Conservation (phyloP, 1,140 invertebrate species). For the Eurosta solidaginis region DNA sequence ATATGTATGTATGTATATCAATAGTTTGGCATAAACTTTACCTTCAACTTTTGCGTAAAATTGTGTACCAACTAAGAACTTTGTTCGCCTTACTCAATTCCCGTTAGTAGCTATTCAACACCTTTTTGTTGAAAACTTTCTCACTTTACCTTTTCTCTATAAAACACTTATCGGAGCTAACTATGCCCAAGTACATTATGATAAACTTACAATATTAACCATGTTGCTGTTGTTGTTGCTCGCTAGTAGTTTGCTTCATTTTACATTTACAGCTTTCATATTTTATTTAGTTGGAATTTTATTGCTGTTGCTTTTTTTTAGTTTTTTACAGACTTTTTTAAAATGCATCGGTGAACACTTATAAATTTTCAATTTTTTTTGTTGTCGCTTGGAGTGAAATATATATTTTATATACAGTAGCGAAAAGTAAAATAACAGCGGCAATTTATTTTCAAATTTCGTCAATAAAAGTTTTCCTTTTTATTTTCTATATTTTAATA, state of each 20-base stretch:
- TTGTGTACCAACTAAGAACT: neutral
- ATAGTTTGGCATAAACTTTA: neutral
- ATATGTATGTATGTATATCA: neutral
- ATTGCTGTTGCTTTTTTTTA: neutral
- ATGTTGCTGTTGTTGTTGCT: neutral
- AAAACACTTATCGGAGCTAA: neutral
- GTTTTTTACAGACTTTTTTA: too few relatives aligned
- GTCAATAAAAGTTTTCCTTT: too few relatives aligned
- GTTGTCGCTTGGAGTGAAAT: too few relatives aligned
- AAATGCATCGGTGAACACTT: too few relatives aligned
- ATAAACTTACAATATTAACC: too few relatives aligned
- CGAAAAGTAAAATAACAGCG: too few relatives aligned
- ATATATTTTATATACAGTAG: too few relatives aligned
- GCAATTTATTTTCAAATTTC: too few relatives aligned
- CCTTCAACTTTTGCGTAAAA: neutral
- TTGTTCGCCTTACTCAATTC: neutral
- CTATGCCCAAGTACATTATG: neutral
- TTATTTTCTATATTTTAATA: too few relatives aligned
- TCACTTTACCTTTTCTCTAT: neutral
- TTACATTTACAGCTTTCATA: neutral
- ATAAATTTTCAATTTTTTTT: neutral
- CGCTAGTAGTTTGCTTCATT: too few relatives aligned
- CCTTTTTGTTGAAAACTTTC: slow-evolving; percentile 14
- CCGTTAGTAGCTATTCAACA: slow-evolving; percentile 16
- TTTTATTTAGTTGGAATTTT: neutral